Conservation (phyloP, 2,888 invertebrate species). For the Gari tellinella region DNA sequence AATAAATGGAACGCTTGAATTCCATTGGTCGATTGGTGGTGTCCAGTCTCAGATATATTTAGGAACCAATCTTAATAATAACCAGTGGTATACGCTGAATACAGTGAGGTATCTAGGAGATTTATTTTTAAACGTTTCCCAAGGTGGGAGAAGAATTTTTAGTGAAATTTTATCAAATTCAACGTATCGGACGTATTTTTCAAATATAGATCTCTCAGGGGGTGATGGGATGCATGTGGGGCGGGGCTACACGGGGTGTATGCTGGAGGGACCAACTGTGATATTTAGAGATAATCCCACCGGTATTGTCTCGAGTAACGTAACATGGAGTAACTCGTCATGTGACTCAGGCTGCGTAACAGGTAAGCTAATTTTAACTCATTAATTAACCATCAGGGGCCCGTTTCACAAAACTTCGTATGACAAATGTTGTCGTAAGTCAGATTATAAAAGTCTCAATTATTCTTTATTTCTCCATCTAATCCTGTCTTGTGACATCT, state of each 20-base stretch:
- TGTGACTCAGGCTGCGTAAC: slow-evolving; percentile 49
- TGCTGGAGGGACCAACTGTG: slow-evolving; percentile 67
- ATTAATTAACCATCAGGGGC: too few species aligned
- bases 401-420: too few species aligned
- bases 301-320: slow-evolving; percentile 24
- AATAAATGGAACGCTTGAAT: slow-evolving; percentile 56
- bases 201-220: slow-evolving; percentile 50
- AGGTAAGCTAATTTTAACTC: slow-evolving; percentile 53
- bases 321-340: slow-evolving; percentile 59
- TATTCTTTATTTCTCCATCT: too few species aligned
- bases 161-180: slow-evolving; percentile 61
- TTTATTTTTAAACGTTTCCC: slow-evolving; percentile 56
- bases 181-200: slow-evolving; percentile 60
- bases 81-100: slow-evolving; percentile 62
- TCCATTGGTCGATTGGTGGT: slow-evolving; percentile 53
- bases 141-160: slow-evolving; percentile 33
- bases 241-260: slow-evolving; percentile 63
- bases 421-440: too few species aligned
- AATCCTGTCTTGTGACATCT: too few species aligned
- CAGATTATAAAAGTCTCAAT: too few species aligned
- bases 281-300: slow-evolving; percentile 52
- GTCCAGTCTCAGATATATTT: slow-evolving; percentile 29
- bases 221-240: slow-evolving; percentile 60
- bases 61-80: slow-evolving; percentile 55
- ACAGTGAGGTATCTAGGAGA: slow-evolving; percentile 52